phyloP scores from a whole-genome alignment of 2,797 vertebrate species.

The Helostoma temminkii region DNA sequence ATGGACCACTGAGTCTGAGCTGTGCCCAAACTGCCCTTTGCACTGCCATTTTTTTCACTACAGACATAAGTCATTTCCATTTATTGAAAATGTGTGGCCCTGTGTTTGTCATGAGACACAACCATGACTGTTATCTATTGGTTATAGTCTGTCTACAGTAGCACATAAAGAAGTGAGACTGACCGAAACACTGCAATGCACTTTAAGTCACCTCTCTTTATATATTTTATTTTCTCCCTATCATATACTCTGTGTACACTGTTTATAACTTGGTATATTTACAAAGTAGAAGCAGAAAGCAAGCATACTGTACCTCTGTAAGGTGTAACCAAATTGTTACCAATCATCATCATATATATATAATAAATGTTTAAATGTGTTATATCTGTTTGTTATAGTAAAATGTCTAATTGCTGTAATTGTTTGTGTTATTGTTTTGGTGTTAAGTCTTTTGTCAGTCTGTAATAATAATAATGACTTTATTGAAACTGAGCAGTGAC shows the following conservation, averaged over 20 bases:
- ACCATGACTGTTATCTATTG: constrained; percentile 71
- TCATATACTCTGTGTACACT: constrained; percentile 43
- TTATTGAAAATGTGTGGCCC: constrained; percentile 40
- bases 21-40: constrained; percentile 46
- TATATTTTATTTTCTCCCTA: constrained; percentile 35
- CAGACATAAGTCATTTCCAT: constrained; percentile 47
- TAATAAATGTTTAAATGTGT: constrained; percentile 69
- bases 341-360: constrained; percentile 66
- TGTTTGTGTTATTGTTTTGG: constrained; percentile 70
- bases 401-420: constrained; percentile 66
- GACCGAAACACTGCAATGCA: constrained; percentile 67
- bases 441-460: constrained; percentile 69
- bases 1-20: constrained; percentile 41
- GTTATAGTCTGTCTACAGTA: constrained; percentile 67
- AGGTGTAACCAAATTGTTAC: constrained; percentile 46
- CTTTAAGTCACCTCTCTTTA: constrained; percentile 60
- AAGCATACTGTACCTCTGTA: constrained; percentile 30
- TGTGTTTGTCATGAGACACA: constrained; percentile 49
- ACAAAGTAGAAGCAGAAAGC: constrained; percentile 35
- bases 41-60: constrained; percentile 54
- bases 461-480: constrained; percentile 59
- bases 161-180: constrained; percentile 59
- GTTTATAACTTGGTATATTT: constrained; percentile 40
- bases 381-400: constrained; percentile 66
- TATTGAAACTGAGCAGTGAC: constrained; percentile 54